Base-by-base conservation (phyloP, 2,888 invertebrate genomes). In the Seira sanloemensis region DNA sequence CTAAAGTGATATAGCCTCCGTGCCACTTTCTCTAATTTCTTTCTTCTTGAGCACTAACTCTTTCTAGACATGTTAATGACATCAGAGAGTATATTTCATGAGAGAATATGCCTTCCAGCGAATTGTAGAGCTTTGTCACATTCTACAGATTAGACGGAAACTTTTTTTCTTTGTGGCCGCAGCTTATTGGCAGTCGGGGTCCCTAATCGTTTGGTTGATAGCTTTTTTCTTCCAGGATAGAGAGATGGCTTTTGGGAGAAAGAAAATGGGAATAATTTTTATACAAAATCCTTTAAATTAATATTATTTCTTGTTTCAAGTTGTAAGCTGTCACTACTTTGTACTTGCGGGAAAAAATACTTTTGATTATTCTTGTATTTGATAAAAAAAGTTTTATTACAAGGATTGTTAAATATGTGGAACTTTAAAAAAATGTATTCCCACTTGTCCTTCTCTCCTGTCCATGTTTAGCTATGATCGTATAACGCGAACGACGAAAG, bases 41-140 rank as follows among this genome's bases (percentile, higher is more conserved):
- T 50, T 50, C n/a, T 50, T 18, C 50, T 50, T 50, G 50, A 50
- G 50, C 50, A 50, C 16, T 50, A 50, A 50, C 50, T 50, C 50
- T 50, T 50, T 50, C 50, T 18, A 2, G 50, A 50, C 50, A 50
- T 18, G 50, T 50, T 50, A 50, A 50, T 50, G 5, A 50, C 50
- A 50, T 50, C 2, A 50, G 50, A 50, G 50, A 50, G 50, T 12
- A 50, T 50, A 50, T 50, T 50, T 50, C 50, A 50, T 50, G 50
- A 50, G 50, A 50, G 50, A 50, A 50, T 50, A 50, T 50, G 12
- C n/a, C 50, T 50, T 50, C 50, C 37, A 37, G 37, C 4, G 37
- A 37, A 50, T 50, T 50, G 50, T n/a, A n/a, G n/a, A n/a, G 50
- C 50, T 50, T 50, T 50, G 50, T 50, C 50, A 50, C 50, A 50